These are phyloP conservation scores for Salvelinus sp. DNA, from an alignment of 2,113 vertebrate genomes.

Conservation along the genomic window DNA sequence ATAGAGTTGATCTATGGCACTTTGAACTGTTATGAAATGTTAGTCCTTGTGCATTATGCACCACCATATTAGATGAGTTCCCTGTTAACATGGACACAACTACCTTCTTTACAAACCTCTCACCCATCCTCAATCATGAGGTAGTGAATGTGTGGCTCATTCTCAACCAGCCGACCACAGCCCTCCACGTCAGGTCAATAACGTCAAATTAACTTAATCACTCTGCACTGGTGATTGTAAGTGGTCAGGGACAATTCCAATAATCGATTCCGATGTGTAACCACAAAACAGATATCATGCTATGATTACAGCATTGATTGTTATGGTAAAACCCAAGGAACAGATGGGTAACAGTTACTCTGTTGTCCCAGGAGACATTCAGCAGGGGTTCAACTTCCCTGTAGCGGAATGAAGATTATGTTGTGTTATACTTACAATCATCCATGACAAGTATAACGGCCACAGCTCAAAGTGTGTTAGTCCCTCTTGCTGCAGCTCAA, in stretches of 20 bases:
- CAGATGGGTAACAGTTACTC: neutral
- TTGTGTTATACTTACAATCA: constrained; percentile 1
- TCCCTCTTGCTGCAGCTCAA: constrained; percentile 27
- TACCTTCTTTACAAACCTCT: no score
- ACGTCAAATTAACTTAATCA: neutral
- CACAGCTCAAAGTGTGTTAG: constrained; percentile 33
- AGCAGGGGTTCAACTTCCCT: neutral
- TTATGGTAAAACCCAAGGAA: neutral
- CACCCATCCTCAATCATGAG: no score
- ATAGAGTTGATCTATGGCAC: no score
- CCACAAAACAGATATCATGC: neutral
- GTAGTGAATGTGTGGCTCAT: no score
- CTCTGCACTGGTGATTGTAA: neutral
- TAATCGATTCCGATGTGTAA: neutral
- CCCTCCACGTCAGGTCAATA: neutral
- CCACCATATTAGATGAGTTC: no score
- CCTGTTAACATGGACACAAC: no score
- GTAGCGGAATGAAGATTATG: neutral
- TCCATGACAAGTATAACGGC: constrained; percentile 28
- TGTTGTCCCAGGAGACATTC: neutral
- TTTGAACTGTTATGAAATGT: no score
- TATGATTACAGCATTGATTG: neutral
- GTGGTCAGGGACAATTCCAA: neutral
- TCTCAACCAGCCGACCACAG: no score
- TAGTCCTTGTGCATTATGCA: no score